Base-by-base conservation (phyloP, 2,888 invertebrate genomes). In the Petrolisthes cinctipes region DNA sequence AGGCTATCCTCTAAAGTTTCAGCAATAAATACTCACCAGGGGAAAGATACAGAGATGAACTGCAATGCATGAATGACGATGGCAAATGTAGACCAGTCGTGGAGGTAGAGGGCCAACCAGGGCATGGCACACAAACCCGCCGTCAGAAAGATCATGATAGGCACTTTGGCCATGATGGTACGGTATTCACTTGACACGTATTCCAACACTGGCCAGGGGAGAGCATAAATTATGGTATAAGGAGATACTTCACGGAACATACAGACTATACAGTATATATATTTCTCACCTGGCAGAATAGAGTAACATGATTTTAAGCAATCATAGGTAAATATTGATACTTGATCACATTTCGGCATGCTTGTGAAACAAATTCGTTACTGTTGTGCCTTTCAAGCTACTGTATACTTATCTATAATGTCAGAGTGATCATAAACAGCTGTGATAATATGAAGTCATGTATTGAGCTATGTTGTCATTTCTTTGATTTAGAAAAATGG, bases 91-190 rank as follows among this genome's bases (percentile, higher is more conserved):
- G 73, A 75, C 97, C 97, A 97, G 92, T 97, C 95, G 4, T 95
- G 95, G 20, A 97, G 93, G 93, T 94, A 96, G 91, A 96, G 94
- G 0, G 97, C 97, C 73, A 97, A 95, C 97, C 97, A 97, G 0
- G 97, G 97, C 83, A 97, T 92, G 7, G 96, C 92, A 7, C 96
- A 95, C 0, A 97, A 95, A 0, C 97, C 97, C 81, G 68, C 61
- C 56, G 89, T 89, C 14, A 83, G 73, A 82, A 84, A 91, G 37
- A 91, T 7, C 89, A 90, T 88, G 68, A 91, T 87, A 5, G 86
- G 85, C 6, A 89, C 85, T 56, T 88, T 87, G 9, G 82, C 88
- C 84, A 88, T 86, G 11, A 89, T 79, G 17, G 86, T 89, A 11
- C 92, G 53, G 83, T 89, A 88, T 37, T 87, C 79, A 9, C 84